Conservation (phyloP, 2,113 vertebrate species). For the Bos indicus region DNA sequence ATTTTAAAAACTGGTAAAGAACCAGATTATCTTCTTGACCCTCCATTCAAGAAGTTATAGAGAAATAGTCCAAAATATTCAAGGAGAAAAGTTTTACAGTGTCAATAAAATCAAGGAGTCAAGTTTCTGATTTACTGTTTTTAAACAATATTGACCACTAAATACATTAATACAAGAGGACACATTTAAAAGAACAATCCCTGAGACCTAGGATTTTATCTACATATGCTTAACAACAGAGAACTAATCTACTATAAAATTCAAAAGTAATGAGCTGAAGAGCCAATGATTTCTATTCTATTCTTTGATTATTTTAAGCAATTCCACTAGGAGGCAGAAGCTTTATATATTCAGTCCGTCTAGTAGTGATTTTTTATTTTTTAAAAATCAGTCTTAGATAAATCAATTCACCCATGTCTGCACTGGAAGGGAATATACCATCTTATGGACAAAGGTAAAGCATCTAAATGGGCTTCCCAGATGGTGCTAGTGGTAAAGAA, state of each 20-base stretch:
- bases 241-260: not conserved
- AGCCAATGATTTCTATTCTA: not conserved
- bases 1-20: slow-evolving; percentile 68
- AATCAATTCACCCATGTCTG: not conserved
- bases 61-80: slow-evolving; percentile 1
- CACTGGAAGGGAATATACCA: not conserved
- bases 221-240: not conserved
- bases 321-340: not conserved
- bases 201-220: not conserved
- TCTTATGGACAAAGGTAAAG: not conserved
- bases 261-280: slow-evolving; percentile 26
- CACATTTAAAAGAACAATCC: slow-evolving; percentile 61
- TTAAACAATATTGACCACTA: slow-evolving; percentile 66
- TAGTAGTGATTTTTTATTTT: not conserved
- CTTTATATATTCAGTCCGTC: not conserved
- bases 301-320: not conserved
- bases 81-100: slow-evolving; percentile 24
- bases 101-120: slow-evolving; percentile 19
- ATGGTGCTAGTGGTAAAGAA: not conserved
- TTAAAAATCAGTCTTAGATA: slow-evolving; percentile 9
- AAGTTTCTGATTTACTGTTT: slow-evolving; percentile 58
- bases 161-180: slow-evolving; percentile 69
- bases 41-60: not conserved
- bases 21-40: slow-evolving; percentile 37
- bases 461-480: not conserved